Evolutionary conservation across 2,888 invertebrate species (phyloP).

Genomic region (Drosophila nr. fundita): DNA sequence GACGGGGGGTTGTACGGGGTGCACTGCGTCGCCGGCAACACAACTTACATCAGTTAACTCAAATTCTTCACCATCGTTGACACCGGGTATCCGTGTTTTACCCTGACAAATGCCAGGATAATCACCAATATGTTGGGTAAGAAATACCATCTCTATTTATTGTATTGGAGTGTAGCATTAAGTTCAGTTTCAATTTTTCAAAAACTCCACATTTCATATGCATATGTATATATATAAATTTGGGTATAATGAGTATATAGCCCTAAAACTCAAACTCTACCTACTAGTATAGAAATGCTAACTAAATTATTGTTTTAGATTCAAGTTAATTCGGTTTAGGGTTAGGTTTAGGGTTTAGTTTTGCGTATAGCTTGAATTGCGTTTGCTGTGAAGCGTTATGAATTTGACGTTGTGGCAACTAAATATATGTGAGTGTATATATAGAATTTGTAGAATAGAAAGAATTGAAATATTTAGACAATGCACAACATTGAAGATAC

Average conservation of each 20-base stretch:
- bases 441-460: conserved; percentile 10
- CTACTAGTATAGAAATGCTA: conserved; percentile 26
- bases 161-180: conserved; percentile 50
- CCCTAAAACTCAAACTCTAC: conserved; percentile 24
- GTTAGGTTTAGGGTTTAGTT: conserved; percentile 32
- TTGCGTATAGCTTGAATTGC: conserved; percentile 38
- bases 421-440: conserved; percentile 16
- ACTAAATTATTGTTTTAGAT: conserved; percentile 21
- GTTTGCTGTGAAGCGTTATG: conserved; percentile 53
- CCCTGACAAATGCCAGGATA: conserved; percentile 97
- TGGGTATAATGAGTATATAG: conserved; percentile 26
- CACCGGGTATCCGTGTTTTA: conserved; percentile 96
- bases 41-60: conserved; percentile 93
- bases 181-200: conserved; percentile 16
- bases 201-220: conserved; percentile 27
- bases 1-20: conserved; percentile 16
- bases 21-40: conserved; percentile 56
- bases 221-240: conserved; percentile 14
- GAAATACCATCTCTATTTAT: conserved; percentile 90
- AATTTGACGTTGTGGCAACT: conserved; percentile 41
- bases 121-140: conserved; percentile 93
- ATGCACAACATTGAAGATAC: conserved; percentile 60
- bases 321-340: conserved; percentile 36
- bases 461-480: conserved; percentile 11
- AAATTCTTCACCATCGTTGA: conserved; percentile 97